Percentiles rank a stretch among this genome's conserved stretches.
These are phyloP conservation scores for Crypturellus undulatus DNA, from an alignment of 2,113 vertebrate species.

Conservation along the genomic window DNA sequence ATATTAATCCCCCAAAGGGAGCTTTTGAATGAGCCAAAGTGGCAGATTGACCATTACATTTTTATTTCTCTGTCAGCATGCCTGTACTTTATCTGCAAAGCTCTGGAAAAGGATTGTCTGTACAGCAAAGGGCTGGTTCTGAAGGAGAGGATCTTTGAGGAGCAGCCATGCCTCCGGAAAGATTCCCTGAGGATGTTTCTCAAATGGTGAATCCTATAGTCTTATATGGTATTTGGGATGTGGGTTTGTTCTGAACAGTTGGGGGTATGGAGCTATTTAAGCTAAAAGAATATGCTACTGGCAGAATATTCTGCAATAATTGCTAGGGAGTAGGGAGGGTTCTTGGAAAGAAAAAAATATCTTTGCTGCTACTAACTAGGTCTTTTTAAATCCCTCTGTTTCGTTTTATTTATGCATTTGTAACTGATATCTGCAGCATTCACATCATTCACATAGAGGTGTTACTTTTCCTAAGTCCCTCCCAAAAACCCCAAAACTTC, in stretches of 20 bases:
- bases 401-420: not conserved
- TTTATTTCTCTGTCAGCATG: slow-evolving; percentile 81
- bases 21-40: not conserved
- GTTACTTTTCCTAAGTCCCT: not conserved
- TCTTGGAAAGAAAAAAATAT: not conserved
- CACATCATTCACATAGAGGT: not conserved
- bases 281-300: not conserved
- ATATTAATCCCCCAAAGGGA: not conserved
- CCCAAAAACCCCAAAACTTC: no score
- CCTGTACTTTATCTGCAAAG: slow-evolving; percentile 95
- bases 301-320: not conserved
- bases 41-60: not conserved
- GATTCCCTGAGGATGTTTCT: slow-evolving; percentile 95
- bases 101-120: slow-evolving; percentile 90
- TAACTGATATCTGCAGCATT: not conserved
- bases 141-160: slow-evolving; percentile 95
- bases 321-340: not conserved
- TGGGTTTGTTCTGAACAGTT: not conserved
- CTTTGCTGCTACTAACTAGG: not conserved
- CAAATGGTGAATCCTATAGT: slow-evolving; percentile 83
- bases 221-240: not conserved
- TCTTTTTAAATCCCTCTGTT: not conserved
- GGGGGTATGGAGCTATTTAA: not conserved
- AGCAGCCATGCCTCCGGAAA: slow-evolving; percentile 91
- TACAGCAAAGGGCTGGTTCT: slow-evolving; percentile 95